phyloP scores from a whole-genome alignment of 2,888 invertebrate genomes.

The Anthrax anthrax region DNA sequence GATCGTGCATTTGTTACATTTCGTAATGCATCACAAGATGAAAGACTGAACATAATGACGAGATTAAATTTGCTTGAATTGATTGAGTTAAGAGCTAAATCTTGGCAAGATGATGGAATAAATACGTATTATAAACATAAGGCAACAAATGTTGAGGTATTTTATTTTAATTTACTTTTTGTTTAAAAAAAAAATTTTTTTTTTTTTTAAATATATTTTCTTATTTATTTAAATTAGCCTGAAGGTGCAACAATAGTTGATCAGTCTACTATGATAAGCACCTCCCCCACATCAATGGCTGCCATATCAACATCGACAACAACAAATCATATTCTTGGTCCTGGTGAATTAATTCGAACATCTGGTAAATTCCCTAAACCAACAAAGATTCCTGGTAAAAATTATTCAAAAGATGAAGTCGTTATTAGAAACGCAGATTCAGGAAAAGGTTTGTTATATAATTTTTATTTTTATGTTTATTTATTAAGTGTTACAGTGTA shows the following conservation, averaged over 20 bases:
- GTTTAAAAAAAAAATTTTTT: background rate
- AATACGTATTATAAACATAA: constrained; percentile 68
- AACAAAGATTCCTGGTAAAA: constrained; percentile 81
- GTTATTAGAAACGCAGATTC: constrained; percentile 91
- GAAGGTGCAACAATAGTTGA: constrained; percentile 16
- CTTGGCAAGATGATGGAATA: constrained; percentile 79
- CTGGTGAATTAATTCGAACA: constrained; percentile 73
- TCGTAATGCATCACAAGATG: constrained; percentile 79
- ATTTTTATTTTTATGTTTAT: background rate
- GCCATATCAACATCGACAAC: constrained; percentile 34
- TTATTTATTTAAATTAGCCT: constrained; percentile 13
- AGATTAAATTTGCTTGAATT: constrained; percentile 80
- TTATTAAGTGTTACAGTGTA: too few relatives aligned
- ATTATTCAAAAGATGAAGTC: constrained; percentile 89
- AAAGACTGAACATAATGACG: constrained; percentile 70
- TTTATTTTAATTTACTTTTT: background rate
- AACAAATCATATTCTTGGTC: constrained; percentile 47
- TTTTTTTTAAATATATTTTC: constrained; percentile 1
- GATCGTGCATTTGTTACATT: constrained; percentile 75
- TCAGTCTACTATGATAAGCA: constrained; percentile 36
- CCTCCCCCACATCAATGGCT: constrained; percentile 41
- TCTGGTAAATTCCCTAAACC: constrained; percentile 82
- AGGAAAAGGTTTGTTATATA: constrained; percentile 61
- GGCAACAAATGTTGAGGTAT: constrained; percentile 44
- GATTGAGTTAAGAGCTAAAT: constrained; percentile 82